Evolutionary conservation across 2,113 vertebrate genomes (phyloP).

Genomic region (Eptatretus burgeri): DNA sequence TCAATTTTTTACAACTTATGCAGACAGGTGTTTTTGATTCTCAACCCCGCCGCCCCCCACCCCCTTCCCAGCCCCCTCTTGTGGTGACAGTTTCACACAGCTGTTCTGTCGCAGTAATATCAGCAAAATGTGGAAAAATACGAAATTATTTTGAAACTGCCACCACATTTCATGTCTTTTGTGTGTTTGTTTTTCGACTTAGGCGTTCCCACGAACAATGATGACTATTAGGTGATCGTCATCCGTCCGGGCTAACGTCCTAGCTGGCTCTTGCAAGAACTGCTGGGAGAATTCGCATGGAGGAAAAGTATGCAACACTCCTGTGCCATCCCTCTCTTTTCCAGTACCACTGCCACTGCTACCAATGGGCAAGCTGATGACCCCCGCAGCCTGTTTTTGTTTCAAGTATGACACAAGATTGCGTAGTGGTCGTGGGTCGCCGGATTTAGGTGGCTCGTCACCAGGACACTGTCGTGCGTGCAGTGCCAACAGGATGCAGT

Average conservation of each 20-base stretch:
- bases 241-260: constrained; percentile 88
- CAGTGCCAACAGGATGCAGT: constrained; percentile 67
- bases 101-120: too few species aligned
- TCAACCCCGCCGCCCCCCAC: too few species aligned
- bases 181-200: constrained; percentile 14
- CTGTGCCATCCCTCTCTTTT: constrained; percentile 89
- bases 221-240: constrained; percentile 99
- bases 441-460: constrained; percentile 26
- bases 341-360: constrained; percentile 30
- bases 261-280: constrained; percentile 92
- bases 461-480: constrained; percentile 27
- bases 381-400: constrained; percentile 98
- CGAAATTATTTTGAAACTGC: neutral
- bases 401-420: constrained; percentile 99
- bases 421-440: constrained; percentile 76
- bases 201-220: constrained; percentile 91
- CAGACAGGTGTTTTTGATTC: too few species aligned
- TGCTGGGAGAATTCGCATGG: constrained; percentile 99
- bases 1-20: too few species aligned
- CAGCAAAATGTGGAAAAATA: constrained; percentile 4
- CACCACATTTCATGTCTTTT: neutral
- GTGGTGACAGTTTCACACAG: too few species aligned
- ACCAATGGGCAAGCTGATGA: constrained; percentile 90
- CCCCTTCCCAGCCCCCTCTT: too few species aligned
- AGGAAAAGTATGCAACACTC: constrained; percentile 90